Base-by-base conservation (phyloP, 2,797 vertebrate genomes). In the Myotis daubentonii region DNA sequence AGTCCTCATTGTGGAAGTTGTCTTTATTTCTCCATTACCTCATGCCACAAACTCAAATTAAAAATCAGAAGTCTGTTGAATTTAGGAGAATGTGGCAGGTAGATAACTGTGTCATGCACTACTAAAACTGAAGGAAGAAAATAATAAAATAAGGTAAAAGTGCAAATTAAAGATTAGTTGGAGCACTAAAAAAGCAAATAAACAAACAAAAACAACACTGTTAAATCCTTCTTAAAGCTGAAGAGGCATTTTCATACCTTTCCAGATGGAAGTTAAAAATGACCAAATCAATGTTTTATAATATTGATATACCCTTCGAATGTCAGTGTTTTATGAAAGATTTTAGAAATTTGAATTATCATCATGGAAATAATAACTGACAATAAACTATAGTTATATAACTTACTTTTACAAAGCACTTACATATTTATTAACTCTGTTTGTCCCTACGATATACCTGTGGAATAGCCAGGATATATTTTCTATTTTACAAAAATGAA, bases 61-160 rank as follows among this genome's bases (percentile, higher is more conserved):
- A 82, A 95, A 80, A 82, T 83, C 15, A 71, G 53, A 80, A 83
- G 60, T 20, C 41, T 86, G 57, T 94, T 78, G 30, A 75, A 68
- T 60, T 93, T 83, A 91, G 65, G 86, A 68, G 16, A 95, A 75
- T 0, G 13, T 5, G 0, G 36, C 47, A 91, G 36, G 0, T 0
- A 93, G 72, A 4, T 0, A 91, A 74, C 80, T 88, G 55, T 91
- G 71, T 93, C 90, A 95, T 88, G 44, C 12, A 3, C 10, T 76
- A n/a, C 49, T 82, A 41, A 89, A 88, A 82, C 20, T 0, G 0
- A 89, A 86, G 55, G 25, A 44, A 88, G 28, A 49, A 82, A 84
- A 78, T 88, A 38, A 94, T 94, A 97, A 94, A 97, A 83, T 97
- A 88, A 78, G 23, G 51, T 93, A 55, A 82, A 95, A 68, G 68